phyloP scores from a whole-genome alignment of 2,113 vertebrate species.

The Microcebus murinus region DNA sequence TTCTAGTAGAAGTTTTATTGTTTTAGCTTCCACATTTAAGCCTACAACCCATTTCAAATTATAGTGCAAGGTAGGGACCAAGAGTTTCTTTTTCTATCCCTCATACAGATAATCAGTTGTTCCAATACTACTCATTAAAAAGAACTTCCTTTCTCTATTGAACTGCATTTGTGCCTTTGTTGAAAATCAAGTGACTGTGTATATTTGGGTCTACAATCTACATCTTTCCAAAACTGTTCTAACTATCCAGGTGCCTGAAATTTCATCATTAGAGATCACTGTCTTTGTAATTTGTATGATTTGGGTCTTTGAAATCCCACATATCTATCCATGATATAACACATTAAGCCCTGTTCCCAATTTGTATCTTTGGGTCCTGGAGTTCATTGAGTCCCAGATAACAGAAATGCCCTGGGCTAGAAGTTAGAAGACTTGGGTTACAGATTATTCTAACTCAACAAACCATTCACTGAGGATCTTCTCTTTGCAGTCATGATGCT shows the following conservation, averaged over 20 bases:
- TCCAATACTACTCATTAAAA: neutral
- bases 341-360: slow-evolving; percentile 12
- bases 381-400: neutral
- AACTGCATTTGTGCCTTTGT: neutral
- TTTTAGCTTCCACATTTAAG: slow-evolving; percentile 1
- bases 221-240: neutral
- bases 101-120: neutral
- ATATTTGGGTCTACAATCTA: neutral
- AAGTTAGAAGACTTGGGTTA: neutral
- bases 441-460: neutral
- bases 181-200: slow-evolving; percentile 17
- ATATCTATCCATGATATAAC: neutral
- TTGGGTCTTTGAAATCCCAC: slow-evolving; percentile 1
- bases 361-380: neutral
- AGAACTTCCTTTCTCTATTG: neutral
- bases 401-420: neutral
- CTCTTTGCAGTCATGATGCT: neutral
- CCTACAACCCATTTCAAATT: neutral
- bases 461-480: neutral
- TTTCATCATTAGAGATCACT: neutral
- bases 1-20: neutral
- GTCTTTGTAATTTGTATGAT: neutral
- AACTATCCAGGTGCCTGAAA: neutral
- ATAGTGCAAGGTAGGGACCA: neutral
- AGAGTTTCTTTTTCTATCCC: neutral